A percentile compares a stretch with the other conserved stretches of the same genome.
phyloP scores from a whole-genome alignment of 2,888 invertebrate species.

The Ptychoptera albimana region DNA sequence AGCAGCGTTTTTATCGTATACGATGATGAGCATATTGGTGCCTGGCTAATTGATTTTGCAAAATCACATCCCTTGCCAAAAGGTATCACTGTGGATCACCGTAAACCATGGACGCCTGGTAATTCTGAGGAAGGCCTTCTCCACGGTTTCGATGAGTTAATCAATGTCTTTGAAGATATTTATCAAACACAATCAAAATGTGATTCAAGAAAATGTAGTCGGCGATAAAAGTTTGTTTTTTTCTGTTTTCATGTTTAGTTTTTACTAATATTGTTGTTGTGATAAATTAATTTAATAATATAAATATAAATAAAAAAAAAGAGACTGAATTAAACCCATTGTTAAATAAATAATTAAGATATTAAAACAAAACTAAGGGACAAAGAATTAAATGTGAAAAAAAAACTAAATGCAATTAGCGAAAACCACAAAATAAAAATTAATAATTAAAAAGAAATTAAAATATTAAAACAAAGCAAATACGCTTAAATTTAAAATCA shows the following conservation, averaged over 20 bases:
- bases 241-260: neutral
- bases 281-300: too few relatives aligned
- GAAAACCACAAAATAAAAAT: too few relatives aligned
- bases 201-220: slow-evolving; percentile 7
- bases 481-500: too few relatives aligned
- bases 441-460: too few relatives aligned
- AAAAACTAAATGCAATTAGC: too few relatives aligned
- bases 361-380: too few relatives aligned
- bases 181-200: slow-evolving; percentile 14
- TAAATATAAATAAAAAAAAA: too few relatives aligned
- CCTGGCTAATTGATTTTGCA: slow-evolving; percentile 96
- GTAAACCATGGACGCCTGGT: slow-evolving; percentile 74
- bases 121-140: slow-evolving; percentile 95
- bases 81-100: slow-evolving; percentile 55
- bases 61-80: slow-evolving; percentile 69
- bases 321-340: too few relatives aligned
- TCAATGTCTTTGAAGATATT: slow-evolving; percentile 44
- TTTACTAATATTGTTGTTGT: neutral
- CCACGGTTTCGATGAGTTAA: slow-evolving; percentile 81
- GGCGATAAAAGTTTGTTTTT: slow-evolving; percentile 5
- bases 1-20: slow-evolving; percentile 90
- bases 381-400: too few relatives aligned
- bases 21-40: slow-evolving; percentile 74
- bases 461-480: too few relatives aligned
- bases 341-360: too few relatives aligned